phyloP scores from a whole-genome alignment of 1,140 invertebrate species.

The Macrobrachium nipponense region DNA sequence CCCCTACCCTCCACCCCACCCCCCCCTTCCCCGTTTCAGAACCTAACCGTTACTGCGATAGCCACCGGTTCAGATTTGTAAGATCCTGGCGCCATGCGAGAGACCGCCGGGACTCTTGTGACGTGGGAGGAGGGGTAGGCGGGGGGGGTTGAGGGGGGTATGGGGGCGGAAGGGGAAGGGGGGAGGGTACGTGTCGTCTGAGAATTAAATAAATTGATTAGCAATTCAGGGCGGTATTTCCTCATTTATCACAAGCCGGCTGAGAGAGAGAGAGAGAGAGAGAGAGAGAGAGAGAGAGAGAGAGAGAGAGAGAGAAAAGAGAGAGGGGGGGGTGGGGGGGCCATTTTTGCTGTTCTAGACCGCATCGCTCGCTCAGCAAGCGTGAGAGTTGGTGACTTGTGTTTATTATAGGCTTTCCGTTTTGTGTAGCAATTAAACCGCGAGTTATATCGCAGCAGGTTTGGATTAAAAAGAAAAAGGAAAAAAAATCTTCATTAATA shows the following conservation, averaged over 20 bases:
- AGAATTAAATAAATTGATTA: neutral
- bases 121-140: neutral
- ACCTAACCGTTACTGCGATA: too few species aligned
- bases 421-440: neutral
- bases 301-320: neutral
- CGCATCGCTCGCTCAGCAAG: neutral
- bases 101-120: neutral
- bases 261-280: neutral
- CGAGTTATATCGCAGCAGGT: too few species aligned
- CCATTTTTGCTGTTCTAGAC: neutral
- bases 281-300: neutral
- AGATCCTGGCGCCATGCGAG: too few species aligned
- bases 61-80: too few species aligned
- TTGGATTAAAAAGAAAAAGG: too few species aligned
- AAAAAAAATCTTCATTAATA: too few species aligned
- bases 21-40: neutral
- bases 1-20: neutral
- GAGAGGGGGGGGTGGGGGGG: neutral
- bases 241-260: neutral
- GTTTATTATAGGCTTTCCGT: neutral
- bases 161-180: neutral
- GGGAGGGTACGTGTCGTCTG: neutral
- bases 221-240: too few species aligned
- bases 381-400: neutral
- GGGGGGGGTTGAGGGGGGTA: neutral